Conservation (phyloP, 2,888 invertebrate genomes). For the Scrobipalpa atriplicella region DNA sequence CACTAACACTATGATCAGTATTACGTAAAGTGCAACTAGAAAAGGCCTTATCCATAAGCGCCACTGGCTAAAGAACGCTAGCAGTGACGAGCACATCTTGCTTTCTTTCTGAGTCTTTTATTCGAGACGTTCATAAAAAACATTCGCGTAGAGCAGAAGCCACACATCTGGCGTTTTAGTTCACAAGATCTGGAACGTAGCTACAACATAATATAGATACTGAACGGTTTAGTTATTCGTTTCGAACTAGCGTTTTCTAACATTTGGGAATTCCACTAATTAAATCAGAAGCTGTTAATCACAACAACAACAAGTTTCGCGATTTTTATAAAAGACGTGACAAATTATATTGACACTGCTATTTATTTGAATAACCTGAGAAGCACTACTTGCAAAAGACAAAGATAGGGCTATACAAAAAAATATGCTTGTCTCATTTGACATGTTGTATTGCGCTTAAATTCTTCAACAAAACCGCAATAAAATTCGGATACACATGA, state of each 20-base stretch:
- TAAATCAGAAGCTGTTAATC: background rate
- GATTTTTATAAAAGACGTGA: background rate
- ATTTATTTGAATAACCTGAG: background rate
- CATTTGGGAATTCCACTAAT: background rate
- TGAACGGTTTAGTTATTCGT: background rate
- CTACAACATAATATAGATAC: background rate
- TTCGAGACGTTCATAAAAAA: constrained; percentile 34
- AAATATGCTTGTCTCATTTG: background rate
- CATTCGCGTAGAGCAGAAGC: constrained; percentile 44
- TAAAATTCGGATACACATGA: background rate
- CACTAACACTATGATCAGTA: constrained; percentile 91
- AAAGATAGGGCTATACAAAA: background rate
- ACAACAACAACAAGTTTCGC: background rate
- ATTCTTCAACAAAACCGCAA: background rate
- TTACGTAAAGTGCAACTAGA: constrained; percentile 89
- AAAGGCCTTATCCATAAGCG: constrained; percentile 95
- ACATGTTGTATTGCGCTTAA: background rate
- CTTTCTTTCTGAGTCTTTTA: constrained; percentile 23
- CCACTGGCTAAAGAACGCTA: constrained; percentile 84
- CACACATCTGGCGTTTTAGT: constrained; percentile 16
- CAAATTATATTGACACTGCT: constrained; percentile 1
- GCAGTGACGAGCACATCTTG: constrained; percentile 68
- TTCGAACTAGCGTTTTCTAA: background rate
- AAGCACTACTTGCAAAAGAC: background rate
- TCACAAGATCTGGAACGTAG: background rate